These are phyloP conservation scores for Eudasyphora cyanicolor DNA, from an alignment of 2,888 invertebrate genomes.

Conservation along the genomic window DNA sequence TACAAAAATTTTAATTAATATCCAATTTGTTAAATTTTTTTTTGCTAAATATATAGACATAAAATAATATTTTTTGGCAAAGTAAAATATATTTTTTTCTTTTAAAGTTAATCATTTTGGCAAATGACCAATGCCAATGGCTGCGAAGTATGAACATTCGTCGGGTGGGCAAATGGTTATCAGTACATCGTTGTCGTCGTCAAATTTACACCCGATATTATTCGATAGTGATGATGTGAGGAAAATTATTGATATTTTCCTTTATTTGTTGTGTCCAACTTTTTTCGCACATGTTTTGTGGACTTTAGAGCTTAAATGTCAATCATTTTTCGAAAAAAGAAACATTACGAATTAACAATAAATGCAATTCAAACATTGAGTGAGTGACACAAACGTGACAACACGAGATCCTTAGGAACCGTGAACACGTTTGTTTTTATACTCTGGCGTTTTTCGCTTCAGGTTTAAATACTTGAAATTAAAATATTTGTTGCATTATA, in stretches of 20 bases:
- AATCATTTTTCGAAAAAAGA: background rate
- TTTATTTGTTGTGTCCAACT: background rate
- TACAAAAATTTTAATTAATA: too few relatives aligned
- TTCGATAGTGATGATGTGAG: too few relatives aligned
- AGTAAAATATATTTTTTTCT: too few relatives aligned
- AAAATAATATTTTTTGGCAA: too few relatives aligned
- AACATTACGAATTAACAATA: background rate
- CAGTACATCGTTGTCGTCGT: background rate
- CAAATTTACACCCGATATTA: background rate
- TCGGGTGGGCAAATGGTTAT: background rate
- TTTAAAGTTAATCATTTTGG: too few relatives aligned
- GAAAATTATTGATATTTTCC: too few relatives aligned
- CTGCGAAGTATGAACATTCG: too few relatives aligned
- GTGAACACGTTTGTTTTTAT: background rate
- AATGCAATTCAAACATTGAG: background rate
- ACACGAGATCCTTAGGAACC: background rate
- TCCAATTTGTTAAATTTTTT: too few relatives aligned
- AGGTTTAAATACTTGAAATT: background rate
- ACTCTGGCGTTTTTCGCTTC: too few relatives aligned
- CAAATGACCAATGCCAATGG: too few relatives aligned
- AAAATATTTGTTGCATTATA: background rate
- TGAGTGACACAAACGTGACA: background rate
- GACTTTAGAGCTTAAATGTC: background rate
- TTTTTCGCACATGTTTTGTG: background rate
- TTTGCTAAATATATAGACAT: too few relatives aligned